Percentiles rank a stretch among this genome's conserved stretches.
Evolutionary conservation across 1,140 invertebrate genomes (phyloP).

Genomic region (Platyscapa corneri): DNA sequence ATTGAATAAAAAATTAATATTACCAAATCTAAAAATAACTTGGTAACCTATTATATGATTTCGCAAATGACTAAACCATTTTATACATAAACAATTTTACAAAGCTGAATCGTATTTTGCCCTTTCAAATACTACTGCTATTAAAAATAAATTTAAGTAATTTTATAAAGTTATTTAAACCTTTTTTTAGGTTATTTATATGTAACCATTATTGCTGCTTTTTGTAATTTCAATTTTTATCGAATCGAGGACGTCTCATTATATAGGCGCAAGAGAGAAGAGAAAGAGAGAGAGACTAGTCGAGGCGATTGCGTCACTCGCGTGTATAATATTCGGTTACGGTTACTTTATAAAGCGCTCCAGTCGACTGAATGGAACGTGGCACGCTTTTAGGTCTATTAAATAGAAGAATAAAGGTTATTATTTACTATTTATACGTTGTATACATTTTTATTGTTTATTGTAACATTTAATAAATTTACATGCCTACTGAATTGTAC

Average conservation of each 20-base stretch:
- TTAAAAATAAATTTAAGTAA: too few species aligned
- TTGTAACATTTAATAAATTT: not conserved
- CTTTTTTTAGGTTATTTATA: too few species aligned
- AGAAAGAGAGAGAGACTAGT: conserved; percentile 19
- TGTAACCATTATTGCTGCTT: too few species aligned
- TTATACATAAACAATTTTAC: not conserved
- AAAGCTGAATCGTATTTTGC: not conserved
- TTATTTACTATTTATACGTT: not conserved
- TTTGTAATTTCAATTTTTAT: conserved; percentile 28
- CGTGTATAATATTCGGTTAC: conserved; percentile 52
- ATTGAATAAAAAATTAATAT: not conserved
- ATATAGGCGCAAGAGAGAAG: not conserved
- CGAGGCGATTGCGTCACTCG: conserved; percentile 46
- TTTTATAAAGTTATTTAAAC: too few species aligned
- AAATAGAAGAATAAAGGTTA: conserved; percentile 25
- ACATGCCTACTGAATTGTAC: not conserved
- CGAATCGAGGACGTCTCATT: conserved; percentile 13
- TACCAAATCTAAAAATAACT: not conserved
- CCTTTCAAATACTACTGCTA: too few species aligned
- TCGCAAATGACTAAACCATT: not conserved
- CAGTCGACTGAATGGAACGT: conserved; percentile 48
- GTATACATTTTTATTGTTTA: not conserved
- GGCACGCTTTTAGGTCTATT: conserved; percentile 44
- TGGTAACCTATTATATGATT: not conserved
- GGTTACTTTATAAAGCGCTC: conserved; percentile 52